A percentile compares a stretch with the other conserved stretches of the same genome.
phyloP scores from a whole-genome alignment of 2,113 vertebrate species.

The Hystrix brachyura region DNA sequence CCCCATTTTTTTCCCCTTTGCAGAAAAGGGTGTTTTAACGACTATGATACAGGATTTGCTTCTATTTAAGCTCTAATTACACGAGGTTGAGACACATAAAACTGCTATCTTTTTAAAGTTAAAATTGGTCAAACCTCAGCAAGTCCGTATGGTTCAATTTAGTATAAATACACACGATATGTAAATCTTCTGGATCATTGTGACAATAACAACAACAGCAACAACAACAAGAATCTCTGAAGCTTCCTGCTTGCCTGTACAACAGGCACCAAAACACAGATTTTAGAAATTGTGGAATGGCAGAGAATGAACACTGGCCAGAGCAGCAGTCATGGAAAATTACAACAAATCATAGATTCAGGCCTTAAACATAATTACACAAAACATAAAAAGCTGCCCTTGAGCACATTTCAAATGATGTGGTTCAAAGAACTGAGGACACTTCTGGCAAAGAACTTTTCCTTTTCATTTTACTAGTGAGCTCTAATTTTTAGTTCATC shows the following conservation, averaged over 20 bases:
- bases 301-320: constrained; percentile 25
- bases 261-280: not conserved
- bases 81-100: constrained; percentile 6
- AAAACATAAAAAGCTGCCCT: constrained; percentile 64
- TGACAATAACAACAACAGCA: not conserved
- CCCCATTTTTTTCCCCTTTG: not conserved
- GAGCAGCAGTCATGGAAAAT: not conserved
- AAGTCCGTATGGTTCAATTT: not conserved
- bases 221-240: not conserved
- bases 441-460: constrained; percentile 41
- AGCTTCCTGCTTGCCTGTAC: not conserved
- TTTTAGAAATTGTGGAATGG: constrained; percentile 19
- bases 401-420: constrained; percentile 47
- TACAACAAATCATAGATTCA: constrained; percentile 55
- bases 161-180: not conserved
- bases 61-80: constrained; percentile 36
- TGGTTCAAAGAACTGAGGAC: constrained; percentile 1
- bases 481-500: constrained; percentile 56
- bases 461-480: constrained; percentile 57
- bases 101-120: not conserved
- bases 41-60: not conserved
- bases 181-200: not conserved
- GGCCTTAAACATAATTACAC: constrained; percentile 56
- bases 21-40: constrained; percentile 14
- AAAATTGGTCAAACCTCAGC: not conserved